These are phyloP conservation scores for Ernsta delagoae DNA, from an alignment of 2,888 invertebrate genomes.

Conservation along the genomic window DNA sequence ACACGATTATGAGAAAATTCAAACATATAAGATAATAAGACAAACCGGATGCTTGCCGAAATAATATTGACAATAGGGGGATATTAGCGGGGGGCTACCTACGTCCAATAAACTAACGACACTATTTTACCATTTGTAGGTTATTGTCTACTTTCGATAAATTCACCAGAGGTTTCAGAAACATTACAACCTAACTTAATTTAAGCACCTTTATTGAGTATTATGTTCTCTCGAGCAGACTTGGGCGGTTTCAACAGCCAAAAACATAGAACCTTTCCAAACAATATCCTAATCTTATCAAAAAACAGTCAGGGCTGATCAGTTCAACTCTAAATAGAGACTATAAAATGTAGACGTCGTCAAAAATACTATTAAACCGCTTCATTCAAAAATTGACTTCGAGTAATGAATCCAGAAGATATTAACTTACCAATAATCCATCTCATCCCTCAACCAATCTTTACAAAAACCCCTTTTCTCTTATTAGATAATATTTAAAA, in stretches of 20 bases:
- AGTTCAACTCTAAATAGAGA: background rate
- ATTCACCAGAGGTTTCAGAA: constrained; percentile 34
- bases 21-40: background rate
- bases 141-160: constrained; percentile 10
- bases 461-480: too few species aligned
- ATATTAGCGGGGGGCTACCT: background rate
- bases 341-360: too few species aligned
- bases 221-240: constrained; percentile 23
- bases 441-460: background rate
- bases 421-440: background rate
- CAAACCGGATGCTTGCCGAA: background rate
- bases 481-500: background rate
- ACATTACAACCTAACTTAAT: constrained; percentile 16
- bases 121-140: background rate
- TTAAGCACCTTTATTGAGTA: constrained; percentile 32
- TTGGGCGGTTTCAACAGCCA: too few species aligned
- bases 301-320: background rate
- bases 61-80: background rate
- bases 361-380: too few species aligned
- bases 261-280: background rate
- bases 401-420: too few species aligned
- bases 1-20: background rate
- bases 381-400: too few species aligned
- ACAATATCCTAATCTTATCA: background rate
- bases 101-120: too few species aligned